Base-by-base conservation (phyloP, 1,140 invertebrate genomes). In the Apis florea region DNA sequence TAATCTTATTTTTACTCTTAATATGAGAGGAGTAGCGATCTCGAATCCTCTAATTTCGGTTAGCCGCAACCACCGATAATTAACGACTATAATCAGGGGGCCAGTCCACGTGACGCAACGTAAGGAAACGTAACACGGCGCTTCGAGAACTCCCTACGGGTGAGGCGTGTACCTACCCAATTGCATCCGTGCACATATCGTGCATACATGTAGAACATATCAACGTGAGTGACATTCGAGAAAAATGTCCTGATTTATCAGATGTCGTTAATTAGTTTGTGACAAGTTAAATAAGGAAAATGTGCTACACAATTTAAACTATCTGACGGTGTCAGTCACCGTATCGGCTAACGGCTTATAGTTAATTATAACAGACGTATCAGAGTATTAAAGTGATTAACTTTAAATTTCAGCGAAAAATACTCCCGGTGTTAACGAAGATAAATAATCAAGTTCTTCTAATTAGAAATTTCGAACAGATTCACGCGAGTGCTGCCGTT, bases 11-110 rank as follows among this genome's bases (percentile, higher is more conserved):
- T 61, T 79, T 70, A 74, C 19, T 74, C 51, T 58, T 84, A 79
- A 82, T 82, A 71, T 59, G 71, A 67, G 75, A 66, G 71, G 78
- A 75, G 78, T 84, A 72, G 78, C 82, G 71, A 79, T 11, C 74
- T 51, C 76, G 72, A 68, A 83, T 89, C 89, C 88, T 89, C 71
- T 88, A 88, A 89, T 90, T 88, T 89, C 31, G 61, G 51, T 71
- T 40, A 63, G 73, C 86, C 72, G 87, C 78, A 63, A 59, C 64
- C 78, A 74, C 70, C 67, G 83, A 87, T 89, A 90, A 90, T 90
- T 89, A 90, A 85, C 85, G 78, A 88, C 85, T 72, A 79, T 82
- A 86, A 88, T 88, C 81, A 89, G 64, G 61, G 74, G 78, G 71
- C 85, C 59, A 84, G 79, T 78, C 26, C 64, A 77, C 56, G 74